Conservation (phyloP, 2,113 vertebrate genomes). For the Procapra przewalskii region DNA sequence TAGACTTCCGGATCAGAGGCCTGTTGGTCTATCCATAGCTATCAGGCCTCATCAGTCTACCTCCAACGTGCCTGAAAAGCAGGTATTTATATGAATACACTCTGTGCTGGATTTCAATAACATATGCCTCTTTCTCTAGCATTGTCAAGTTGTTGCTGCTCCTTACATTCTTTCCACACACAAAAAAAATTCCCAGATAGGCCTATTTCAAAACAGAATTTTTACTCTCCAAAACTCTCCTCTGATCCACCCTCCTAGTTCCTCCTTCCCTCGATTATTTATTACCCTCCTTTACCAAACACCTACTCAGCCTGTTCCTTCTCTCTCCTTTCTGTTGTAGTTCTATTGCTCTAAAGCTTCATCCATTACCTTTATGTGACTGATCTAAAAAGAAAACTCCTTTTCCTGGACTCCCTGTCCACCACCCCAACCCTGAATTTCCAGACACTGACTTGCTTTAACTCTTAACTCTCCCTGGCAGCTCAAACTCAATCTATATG, state of each 20-base stretch:
- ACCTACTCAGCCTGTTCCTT: neutral
- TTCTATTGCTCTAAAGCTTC: neutral
- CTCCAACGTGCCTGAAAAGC: neutral
- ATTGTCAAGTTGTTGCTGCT: neutral
- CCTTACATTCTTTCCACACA: neutral
- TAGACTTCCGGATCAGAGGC: neutral
- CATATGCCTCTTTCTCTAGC: neutral
- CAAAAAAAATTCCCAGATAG: neutral
- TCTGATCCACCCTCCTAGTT: neutral
- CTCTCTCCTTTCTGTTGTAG: neutral
- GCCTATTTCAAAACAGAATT: neutral
- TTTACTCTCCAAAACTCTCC: neutral
- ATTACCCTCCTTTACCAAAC: neutral
- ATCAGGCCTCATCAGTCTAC: neutral
- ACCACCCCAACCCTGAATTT: neutral
- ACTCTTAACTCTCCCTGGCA: neutral
- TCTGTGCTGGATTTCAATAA: neutral
- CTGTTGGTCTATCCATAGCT: too few species aligned
- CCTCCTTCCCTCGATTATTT: neutral
- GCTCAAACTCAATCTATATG: neutral
- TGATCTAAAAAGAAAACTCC: neutral
- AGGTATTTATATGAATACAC: neutral
- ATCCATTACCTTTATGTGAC: neutral
- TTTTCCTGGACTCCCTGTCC: neutral
- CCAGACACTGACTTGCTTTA: neutral